Base-by-base conservation (phyloP, 2,888 invertebrate genomes). In the Xestoiulus laeticollis region DNA sequence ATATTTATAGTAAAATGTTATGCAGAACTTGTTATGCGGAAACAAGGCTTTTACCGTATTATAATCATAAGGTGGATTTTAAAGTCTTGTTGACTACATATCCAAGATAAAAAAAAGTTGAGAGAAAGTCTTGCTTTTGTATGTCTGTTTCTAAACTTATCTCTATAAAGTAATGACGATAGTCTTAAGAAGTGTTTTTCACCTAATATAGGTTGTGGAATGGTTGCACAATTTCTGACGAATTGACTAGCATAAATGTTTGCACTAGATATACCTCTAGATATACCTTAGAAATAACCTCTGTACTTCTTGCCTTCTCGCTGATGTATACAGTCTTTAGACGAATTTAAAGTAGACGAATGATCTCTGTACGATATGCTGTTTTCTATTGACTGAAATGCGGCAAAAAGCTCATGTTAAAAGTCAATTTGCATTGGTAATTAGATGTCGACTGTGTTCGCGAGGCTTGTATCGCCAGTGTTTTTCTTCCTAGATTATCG, bases 351-450 rank as follows among this genome's bases (percentile, higher is more conserved):
- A 48, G 78, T 30, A 78, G 78, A 68, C 26, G 68, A 68, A 68
- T 68, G 68, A 26, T n/a, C 1, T 68, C 8, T 2, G 22, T n/a
- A 22, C 12, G 26, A 68, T 22, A 68, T 26, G 68, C 26, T 26
- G 68, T 26, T 6, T 22, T 78, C 78, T 78, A 30, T 78, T 30
- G 78, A 30, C 30, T 78, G 78, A 78, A 78, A 78, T 78, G 78
- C 78, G 30, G 30, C 78, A 78, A 78, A 78, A 78, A 78, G 78
- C 78, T 78, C 78, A 30, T 78, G 78, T 78, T 78, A 78, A 78
- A 78, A 78, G 78, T 78, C 78, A 78, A 78, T 78, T 78, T 30
- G 78, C 78, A 78, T 78, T 78, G 78, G 78, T 78, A 78, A 78
- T 78, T 30, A 30, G 30, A 78, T 78, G 78, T 78, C 78, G 78